These are phyloP conservation scores for Diogma glabrata DNA, from an alignment of 2,888 invertebrate species.

Conservation along the genomic window DNA sequence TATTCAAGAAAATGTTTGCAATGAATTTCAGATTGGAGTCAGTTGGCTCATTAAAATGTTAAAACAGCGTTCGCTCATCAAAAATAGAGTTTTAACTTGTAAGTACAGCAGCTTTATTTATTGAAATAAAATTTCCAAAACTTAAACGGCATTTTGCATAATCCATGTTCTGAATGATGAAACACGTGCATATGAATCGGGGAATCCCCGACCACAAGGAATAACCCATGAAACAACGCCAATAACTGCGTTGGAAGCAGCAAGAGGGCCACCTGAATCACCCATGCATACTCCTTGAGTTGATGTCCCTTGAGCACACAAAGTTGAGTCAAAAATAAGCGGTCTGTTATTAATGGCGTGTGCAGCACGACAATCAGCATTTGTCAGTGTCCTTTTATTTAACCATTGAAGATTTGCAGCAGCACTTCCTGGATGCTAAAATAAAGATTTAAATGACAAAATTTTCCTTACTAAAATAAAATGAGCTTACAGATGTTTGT, in stretches of 20 bases:
- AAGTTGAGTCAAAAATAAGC: constrained; percentile 21
- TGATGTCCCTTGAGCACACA: neutral
- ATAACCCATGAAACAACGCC: constrained; percentile 35
- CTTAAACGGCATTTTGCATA: constrained; percentile 10
- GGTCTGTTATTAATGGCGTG: constrained; percentile 27
- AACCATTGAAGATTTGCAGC: constrained; percentile 12
- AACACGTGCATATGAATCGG: constrained; percentile 34
- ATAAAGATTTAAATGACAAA: neutral
- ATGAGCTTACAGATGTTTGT: constrained; percentile 12
- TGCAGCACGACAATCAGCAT: constrained; percentile 11
- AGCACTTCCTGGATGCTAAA: constrained; percentile 11
- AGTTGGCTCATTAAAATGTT: too few relatives aligned
- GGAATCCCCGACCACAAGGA: constrained; percentile 32
- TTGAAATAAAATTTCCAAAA: too few relatives aligned
- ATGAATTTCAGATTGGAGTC: too few relatives aligned
- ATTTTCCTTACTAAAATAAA: neutral
- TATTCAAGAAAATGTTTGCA: too few relatives aligned
- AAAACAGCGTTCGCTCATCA: too few relatives aligned
- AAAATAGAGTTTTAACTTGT: too few relatives aligned
- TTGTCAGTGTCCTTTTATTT: constrained; percentile 11
- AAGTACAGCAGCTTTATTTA: too few relatives aligned
- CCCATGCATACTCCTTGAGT: constrained; percentile 28
- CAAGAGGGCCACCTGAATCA: constrained; percentile 33
- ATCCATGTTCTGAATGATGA: constrained; percentile 31
- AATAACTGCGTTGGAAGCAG: constrained; percentile 29